Conservation (phyloP, 2,797 vertebrate genomes). For the Hydrocynus forskahlii region DNA sequence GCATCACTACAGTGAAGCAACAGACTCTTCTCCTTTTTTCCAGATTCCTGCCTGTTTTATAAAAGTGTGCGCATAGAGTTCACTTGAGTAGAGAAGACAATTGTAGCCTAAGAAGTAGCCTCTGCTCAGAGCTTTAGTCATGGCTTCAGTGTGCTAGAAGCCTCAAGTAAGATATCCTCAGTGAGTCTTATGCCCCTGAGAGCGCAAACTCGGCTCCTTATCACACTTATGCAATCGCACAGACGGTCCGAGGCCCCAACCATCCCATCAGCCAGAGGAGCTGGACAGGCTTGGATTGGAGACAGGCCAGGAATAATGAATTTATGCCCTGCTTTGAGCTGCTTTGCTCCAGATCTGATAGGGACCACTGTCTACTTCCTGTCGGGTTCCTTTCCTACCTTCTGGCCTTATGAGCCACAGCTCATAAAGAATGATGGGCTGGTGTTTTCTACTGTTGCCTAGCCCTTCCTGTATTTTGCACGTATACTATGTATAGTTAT, state of each 20-base stretch:
- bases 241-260: constrained; percentile 33
- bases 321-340: constrained; percentile 20
- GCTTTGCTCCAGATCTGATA: constrained; percentile 40
- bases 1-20: background rate
- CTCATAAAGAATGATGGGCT: background rate
- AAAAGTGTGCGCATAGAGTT: background rate
- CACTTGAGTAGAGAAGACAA: constrained; percentile 8
- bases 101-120: background rate
- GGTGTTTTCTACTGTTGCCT: background rate
- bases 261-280: constrained; percentile 38
- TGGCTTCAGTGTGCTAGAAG: constrained; percentile 18
- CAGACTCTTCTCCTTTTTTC: background rate
- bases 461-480: background rate
- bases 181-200: background rate
- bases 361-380: constrained; percentile 16
- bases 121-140: constrained; percentile 9
- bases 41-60: background rate
- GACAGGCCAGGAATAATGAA: constrained; percentile 49
- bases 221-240: constrained; percentile 49
- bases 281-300: constrained; percentile 38
- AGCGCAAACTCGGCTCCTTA: constrained; percentile 28
- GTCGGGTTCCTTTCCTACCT: background rate
- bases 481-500: background rate
- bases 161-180: constrained; percentile 35
- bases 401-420: constrained; percentile 26